Evolutionary conservation across 2,888 invertebrate genomes (phyloP), one percentile per base, ranked within the genome.

Genomic region (Nebria brevicollis): DNA sequence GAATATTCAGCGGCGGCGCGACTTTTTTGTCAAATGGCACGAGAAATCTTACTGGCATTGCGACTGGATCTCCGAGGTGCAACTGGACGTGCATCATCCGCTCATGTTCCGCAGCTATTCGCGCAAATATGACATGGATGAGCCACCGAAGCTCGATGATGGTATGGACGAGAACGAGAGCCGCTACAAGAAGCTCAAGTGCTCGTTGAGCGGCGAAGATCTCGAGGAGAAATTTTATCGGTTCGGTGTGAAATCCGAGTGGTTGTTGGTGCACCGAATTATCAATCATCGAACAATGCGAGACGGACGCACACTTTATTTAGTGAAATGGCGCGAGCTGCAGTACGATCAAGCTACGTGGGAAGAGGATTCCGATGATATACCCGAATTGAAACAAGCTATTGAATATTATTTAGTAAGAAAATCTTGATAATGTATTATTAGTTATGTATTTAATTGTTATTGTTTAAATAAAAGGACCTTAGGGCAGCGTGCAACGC

Each of bases 31-130:
- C 82, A 99, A 99, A 89, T 99, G 98, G 98, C 94, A 94, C 82
- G 98, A 98, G 83, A 93, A 95, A 90, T 98, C 98, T 0, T 98
- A 98, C 88, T 99, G 99, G 99, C 97, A 99, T 86, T 99, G 98
- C 87, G 94, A 94, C 84, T 99, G 99, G 99, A 94, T 99, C 65
- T 94, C 96, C 0, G 99, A 99, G 89, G 89, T 98, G 77, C 92
- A 98, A 92, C 89, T 98, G 89, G 98, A 98, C 86, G 98, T 98
- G 0, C 96, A 97, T 89, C 98, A 98, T 90, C 96, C 98, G 0
- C 91, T 97, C 66, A 95, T 98, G 95, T 95, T 96, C 87, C 93
- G 98, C 68, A 95, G 94, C 88, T 99, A 98, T 90, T 95, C 95
- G 87, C 94, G 98, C 66, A 98, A 98, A 89, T 97, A 94, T 84